Base-by-base conservation (phyloP, 2,888 invertebrate genomes). In the Amorpha juglandis region DNA sequence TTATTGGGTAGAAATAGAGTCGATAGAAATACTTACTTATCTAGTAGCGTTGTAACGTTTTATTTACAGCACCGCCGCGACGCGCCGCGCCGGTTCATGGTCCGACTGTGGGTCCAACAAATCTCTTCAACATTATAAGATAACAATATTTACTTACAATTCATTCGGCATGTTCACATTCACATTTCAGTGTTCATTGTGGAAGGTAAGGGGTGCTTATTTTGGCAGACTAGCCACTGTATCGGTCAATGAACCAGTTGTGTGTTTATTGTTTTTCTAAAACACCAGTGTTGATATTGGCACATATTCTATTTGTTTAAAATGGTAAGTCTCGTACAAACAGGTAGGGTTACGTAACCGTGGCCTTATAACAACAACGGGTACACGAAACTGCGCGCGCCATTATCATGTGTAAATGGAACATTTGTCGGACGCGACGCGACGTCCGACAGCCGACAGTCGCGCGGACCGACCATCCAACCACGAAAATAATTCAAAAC, bases 231-330 rank as follows among this genome's bases (percentile, higher is more conserved):
- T 74, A 78, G 76, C 75, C 77, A 75, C 76, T 81, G 78, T 81
- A 83, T 79, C 86, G 91, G 91, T 86, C 89, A 85, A 77, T 87
- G 91, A 91, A 90, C 91, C 78, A 67, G 66, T 68, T 67, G 69
- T 69, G 66, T 88, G 90, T 91, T 91, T 92, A 88, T 92, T 91
- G 90, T 91, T 90, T 88, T 91, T 89, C 85, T 87, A 83, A 86
- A 84, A 82, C 83, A 86, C 79, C 78, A 76, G 77, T 91, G 91
- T 91, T 91, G 89, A 78, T 90, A 89, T 91, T 92, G 92, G 91
- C 92, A 88, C 87, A 84, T 82, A 79, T 78, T 82, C 80, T 92
- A 90, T 92, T 92, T 91, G 89, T 91, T 90, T 91, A 86, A 84
- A 88, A 88, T 87, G 82, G 83, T 86, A 85, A 87, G 82, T 86